Evolutionary conservation across 2,888 invertebrate genomes (phyloP), one percentile per base, ranked within the genome.

Genomic region (Agriopis aurantiaria): DNA sequence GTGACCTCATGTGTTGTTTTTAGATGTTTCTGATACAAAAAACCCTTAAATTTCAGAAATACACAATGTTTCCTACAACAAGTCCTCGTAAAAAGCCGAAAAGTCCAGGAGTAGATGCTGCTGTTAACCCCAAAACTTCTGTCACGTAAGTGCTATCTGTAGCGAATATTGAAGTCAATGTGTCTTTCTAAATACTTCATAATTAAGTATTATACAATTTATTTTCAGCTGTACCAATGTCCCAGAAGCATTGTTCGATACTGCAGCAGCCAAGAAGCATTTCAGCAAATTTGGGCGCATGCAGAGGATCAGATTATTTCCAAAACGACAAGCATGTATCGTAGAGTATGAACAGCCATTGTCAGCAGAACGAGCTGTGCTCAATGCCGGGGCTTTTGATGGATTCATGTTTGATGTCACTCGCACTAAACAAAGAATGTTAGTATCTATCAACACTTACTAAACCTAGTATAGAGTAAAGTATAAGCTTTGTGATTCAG

Each of bases 281-380:
- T 97, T 97, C 72, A 92, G 95, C 23, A 95, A 96, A 81, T 98
- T 96, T 91, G 98, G 98, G 0, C 95, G 93, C 52, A 95, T 97
- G 3, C 95, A 95, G 12, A 95, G 95, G 73, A 95, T 97, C 61
- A 95, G 95, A 49, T 89, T 97, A 63, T 95, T 96, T 61, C 96
- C 96, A 0, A 96, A 95, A 69, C 95, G 96, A 61, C 94, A 95
- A 68, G 95, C 95, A 75, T 97, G 97, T 75, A 95, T 96, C 0
- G 95, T 97, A 9, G 96, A 96, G 80, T 98, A 97, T 90, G 95
- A 95, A 52, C 95, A 91, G 49, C 95, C 95, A 62, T 93, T 91
- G 41, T 94, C 95, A 59, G 96, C 95, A 0, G 95, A 95, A 62
- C 88, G 90, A 45, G 97, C 97, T 0, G 89, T 95, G 23, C 87